A percentile compares a stretch with the other conserved stretches of the same genome.
phyloP scores from a whole-genome alignment of 1,140 invertebrate species.

The Papilio aristodemus region DNA sequence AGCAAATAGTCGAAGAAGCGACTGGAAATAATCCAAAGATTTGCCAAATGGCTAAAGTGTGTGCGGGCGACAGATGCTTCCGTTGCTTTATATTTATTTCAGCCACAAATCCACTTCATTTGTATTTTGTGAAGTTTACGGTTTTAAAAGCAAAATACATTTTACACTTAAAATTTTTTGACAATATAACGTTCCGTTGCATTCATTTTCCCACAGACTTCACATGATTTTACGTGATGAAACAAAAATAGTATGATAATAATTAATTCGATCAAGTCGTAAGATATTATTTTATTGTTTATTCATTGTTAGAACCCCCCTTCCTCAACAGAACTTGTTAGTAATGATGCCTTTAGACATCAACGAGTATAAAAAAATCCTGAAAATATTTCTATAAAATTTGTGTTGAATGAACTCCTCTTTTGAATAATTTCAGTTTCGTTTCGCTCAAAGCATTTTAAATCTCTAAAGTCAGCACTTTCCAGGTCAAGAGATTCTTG shows the following conservation, averaged over 20 bases:
- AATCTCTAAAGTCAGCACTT: conserved; percentile 5
- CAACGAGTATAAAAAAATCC: neutral
- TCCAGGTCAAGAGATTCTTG: conserved; percentile 15
- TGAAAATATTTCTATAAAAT: conserved; percentile 12
- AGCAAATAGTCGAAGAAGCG: conserved; percentile 11
- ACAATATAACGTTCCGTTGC: neutral
- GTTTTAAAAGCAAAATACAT: conserved; percentile 4
- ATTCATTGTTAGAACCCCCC: too few species aligned
- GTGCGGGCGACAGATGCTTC: conserved; percentile 27
- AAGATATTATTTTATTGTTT: too few species aligned
- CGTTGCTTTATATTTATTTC: conserved; percentile 21
- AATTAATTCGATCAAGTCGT: too few species aligned
- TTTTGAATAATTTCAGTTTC: conserved; percentile 20
- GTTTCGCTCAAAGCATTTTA: conserved; percentile 17
- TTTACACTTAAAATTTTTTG: neutral
- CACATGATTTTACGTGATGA: too few species aligned
- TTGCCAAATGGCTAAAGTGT: conserved; percentile 27
- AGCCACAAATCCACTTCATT: conserved; percentile 20
- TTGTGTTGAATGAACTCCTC: neutral
- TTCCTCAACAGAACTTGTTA: neutral
- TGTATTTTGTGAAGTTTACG: conserved; percentile 19
- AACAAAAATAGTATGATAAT: neutral
- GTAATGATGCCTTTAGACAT: neutral
- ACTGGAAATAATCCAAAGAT: conserved; percentile 30
- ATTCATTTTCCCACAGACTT: neutral